Conservation (phyloP, 2,113 vertebrate species). For the Dipodomys merriami region DNA sequence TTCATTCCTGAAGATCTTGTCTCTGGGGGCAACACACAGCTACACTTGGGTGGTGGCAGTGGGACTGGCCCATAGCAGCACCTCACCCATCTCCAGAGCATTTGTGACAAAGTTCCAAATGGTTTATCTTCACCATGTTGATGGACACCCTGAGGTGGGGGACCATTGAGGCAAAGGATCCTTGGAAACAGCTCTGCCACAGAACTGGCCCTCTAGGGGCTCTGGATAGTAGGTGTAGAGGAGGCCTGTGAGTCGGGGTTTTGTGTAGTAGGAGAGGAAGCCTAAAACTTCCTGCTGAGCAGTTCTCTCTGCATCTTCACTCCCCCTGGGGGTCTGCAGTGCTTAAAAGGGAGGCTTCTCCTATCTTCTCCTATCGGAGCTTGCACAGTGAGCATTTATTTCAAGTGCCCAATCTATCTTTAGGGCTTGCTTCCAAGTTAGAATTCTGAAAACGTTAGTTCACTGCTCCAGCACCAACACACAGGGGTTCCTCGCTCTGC, state of each 20-base stretch:
- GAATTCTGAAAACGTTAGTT: background rate
- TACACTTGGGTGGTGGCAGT: constrained; percentile 89
- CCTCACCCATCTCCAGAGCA: constrained; percentile 87
- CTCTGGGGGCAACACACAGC: constrained; percentile 85
- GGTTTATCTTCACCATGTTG: constrained; percentile 78
- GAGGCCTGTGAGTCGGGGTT: background rate
- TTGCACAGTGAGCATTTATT: accelerated
- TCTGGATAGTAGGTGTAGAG: background rate
- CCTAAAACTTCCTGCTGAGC: background rate
- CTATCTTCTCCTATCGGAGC: background rate
- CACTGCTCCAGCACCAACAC: background rate
- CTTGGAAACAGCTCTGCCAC: constrained; percentile 88
- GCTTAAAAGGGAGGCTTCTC: background rate
- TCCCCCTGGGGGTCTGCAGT: background rate
- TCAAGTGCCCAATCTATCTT: background rate
- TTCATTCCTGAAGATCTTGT: constrained; percentile 80
- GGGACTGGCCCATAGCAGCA: constrained; percentile 76
- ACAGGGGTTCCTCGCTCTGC: background rate
- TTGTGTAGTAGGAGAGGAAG: background rate
- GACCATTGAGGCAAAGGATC: constrained; percentile 80
- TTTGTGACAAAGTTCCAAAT: constrained; percentile 87
- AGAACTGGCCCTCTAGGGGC: constrained; percentile 83
- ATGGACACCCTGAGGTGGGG: constrained; percentile 64
- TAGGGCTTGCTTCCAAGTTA: background rate
- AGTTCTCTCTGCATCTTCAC: background rate